phyloP scores from a whole-genome alignment of 2,888 invertebrate genomes.

The Eupithecia dodoneata region DNA sequence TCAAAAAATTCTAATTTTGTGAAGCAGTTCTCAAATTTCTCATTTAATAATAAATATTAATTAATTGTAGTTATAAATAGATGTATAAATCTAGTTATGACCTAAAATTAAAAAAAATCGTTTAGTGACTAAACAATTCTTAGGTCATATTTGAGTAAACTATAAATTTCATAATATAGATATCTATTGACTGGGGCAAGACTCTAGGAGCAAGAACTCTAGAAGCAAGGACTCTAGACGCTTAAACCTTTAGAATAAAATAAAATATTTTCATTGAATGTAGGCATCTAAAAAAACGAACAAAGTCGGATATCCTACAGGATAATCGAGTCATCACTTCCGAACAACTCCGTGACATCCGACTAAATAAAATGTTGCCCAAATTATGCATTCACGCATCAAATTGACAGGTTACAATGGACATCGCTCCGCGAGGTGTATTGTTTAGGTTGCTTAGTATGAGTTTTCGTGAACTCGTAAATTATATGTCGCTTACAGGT shows the following conservation, averaged over 20 bases:
- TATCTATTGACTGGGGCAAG: no score
- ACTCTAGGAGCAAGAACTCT: no score
- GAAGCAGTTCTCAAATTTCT: neutral
- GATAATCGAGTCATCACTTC: constrained; percentile 36
- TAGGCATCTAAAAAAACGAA: neutral
- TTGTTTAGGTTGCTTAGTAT: no score
- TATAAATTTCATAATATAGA: no score
- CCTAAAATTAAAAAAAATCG: neutral
- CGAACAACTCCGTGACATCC: constrained; percentile 46
- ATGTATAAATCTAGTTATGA: neutral
- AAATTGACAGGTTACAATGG: constrained; percentile 66
- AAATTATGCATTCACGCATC: constrained; percentile 60
- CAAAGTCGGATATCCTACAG: constrained; percentile 18
- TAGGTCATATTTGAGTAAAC: neutral
- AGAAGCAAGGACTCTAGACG: no score
- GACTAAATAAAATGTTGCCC: constrained; percentile 56
- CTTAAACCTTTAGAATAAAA: neutral
- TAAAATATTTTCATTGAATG: neutral
- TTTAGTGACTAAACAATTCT: neutral
- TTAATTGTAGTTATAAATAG: no score
- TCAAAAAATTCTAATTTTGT: neutral
- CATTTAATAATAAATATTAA: neutral
- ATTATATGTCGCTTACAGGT: no score
- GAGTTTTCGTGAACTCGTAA: no score
- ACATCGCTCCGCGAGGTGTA: constrained; percentile 47